Base-by-base conservation (phyloP, 2,797 vertebrate species). In the Micromesistius poutassou region DNA sequence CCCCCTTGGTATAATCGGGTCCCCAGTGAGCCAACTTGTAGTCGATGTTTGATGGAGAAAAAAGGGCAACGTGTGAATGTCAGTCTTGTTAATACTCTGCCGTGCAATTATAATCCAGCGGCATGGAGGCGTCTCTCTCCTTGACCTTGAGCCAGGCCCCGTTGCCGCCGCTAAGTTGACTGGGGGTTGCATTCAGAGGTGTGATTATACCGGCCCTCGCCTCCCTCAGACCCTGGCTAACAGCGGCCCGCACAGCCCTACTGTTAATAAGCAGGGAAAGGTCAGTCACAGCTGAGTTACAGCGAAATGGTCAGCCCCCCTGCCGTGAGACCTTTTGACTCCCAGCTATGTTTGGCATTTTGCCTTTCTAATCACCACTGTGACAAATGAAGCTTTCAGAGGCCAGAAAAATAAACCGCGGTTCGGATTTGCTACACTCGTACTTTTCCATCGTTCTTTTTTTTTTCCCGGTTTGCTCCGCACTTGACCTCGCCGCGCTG, bases 311-410 rank as follows among this genome's bases (percentile, higher is more conserved):
- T 94, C 93, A 93, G 92, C 90, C 91, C 92, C n/a, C 94, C 94
- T 79, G 89, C 93, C 92, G 94, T 85, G 94, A 94, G 93, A 95
- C 94, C 94, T 95, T 95, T 68, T 95, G 93, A 94, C 93, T 94
- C 90, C 86, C 93, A 94, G 94, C 93, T 93, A 94, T 93, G 92
- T 93, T 93, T 95, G 94, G 93, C 93, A 94, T 95, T 94, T 95
- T 91, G 94, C 73, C 80, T 91, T 91, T 94, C 93, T 95, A 93
- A 95, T 94, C 91, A 82, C 89, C 87, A 89, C 89, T 88, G 91
- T 93, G 92, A 94, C 93, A 93, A 94, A 94, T 94, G 89, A 89
- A 86, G 91, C 91, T 94, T 93, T 93, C 89, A 71, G 79, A 33
- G 70, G 62, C 62, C 62, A 12, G 5, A 31, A 71, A 84, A 88